Base-by-base conservation (phyloP, 2,113 vertebrate genomes). In the Phrynosoma blainvillii region DNA sequence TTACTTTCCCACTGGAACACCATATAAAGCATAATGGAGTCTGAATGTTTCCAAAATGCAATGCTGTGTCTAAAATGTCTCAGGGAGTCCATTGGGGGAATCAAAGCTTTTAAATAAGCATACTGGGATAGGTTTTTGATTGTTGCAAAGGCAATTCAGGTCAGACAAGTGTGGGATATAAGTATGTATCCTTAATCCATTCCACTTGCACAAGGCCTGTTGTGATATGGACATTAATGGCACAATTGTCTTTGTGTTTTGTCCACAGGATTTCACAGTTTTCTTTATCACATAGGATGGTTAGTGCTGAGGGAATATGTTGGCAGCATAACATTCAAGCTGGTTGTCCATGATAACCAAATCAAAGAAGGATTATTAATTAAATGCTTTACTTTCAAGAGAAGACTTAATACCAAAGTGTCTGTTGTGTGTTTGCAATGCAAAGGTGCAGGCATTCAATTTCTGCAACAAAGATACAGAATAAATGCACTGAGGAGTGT, bases 351-450 rank as follows among this genome's bases (percentile, higher is more conserved):
- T 65, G 82, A 89, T 89, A 88, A 77, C 80, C 73, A 84, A 79
- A 89, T 62, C 79, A 84, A 84, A 88, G 32, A 21, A 79, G 82
- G 68, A 85, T 65, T 84, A 75, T 80, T 74, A 85, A 74, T 89
- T 73, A 89, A 89, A 89, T 74, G 54, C 75, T 79, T 89, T 79
- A 25, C 40, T 74, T 85, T 65, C 40, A 40, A 89, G 85, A 14
- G 56, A 27, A 27, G 77, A 80, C 80, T 89, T 85, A 85, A 36
- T 65, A 62, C 9, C 27, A 85, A 80, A 65, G 83, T 65, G 42
- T 68, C 27, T 54, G 74, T 8, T 32, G 18, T 62, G 36, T 36
- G 20, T 54, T 78, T n/a, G 20, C 16, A 36, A 18, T 25, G 54
- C 52, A 79, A 84, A 79, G 52, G 54, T 73, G 73, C 14, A 23